Evolutionary conservation across 2,888 invertebrate species (phyloP).

Genomic region (Nephrotoma flavescens): DNA sequence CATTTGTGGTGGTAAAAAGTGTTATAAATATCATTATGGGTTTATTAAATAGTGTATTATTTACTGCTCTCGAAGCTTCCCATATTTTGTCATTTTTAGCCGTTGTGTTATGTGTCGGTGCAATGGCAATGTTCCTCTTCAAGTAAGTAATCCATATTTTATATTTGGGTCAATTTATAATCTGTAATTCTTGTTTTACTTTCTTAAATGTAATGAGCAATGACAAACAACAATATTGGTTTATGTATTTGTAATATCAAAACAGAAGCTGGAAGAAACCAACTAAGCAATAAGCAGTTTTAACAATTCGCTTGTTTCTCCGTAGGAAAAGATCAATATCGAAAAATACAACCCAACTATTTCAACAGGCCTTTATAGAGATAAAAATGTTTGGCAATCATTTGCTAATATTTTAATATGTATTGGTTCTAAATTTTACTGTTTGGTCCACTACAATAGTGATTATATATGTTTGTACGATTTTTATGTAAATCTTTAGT

Average conservation of each 20-base stretch:
- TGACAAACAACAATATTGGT: neutral
- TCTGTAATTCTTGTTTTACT: neutral
- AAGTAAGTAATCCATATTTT: conserved; percentile 2
- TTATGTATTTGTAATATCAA: no score
- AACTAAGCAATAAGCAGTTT: neutral
- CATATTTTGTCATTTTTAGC: conserved; percentile 5
- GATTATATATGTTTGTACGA: no score
- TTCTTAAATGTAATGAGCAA: no score
- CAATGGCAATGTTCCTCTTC: conserved; percentile 1
- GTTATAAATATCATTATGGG: neutral
- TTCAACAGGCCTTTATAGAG: no score
- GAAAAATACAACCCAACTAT: no score
- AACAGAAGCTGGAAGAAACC: neutral
- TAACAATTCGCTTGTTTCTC: neutral
- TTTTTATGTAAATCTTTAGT: neutral
- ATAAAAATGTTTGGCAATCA: neutral
- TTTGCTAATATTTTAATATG: neutral
- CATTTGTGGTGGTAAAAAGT: neutral
- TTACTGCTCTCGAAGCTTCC: conserved; percentile 5
- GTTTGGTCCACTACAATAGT: no score
- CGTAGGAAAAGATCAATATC: neutral
- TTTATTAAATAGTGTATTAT: conserved; percentile 1
- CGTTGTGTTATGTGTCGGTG: conserved; percentile 1
- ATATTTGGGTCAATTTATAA: neutral
- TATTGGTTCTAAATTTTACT: neutral